Evolutionary conservation across 2,113 vertebrate genomes (phyloP), one percentile per base, ranked within the genome.

Genomic region (Megaleporinus macrocephalus): DNA sequence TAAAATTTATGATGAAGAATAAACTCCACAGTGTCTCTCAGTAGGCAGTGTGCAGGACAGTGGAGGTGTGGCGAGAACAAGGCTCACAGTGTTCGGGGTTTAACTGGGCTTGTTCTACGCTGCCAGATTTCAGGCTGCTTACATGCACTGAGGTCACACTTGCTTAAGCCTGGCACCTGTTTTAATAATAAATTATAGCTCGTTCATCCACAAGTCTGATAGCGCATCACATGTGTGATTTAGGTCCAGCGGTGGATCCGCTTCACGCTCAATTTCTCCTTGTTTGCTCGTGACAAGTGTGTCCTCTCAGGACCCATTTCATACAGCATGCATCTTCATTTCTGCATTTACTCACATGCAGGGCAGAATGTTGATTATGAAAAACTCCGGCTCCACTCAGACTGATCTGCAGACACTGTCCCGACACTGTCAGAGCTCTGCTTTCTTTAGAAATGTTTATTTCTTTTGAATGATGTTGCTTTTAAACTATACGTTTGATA

Each of bases 241-340:
- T 26, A 66, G 65, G 44, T 15, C 36, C n/a, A 30, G 16, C 12
- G 24, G 53, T 11, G 20, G 27, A 18, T 73, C 49, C 22, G 47
- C 72, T 44, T 57, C 61, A 63, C 51, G 73, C 29, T 68, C 47
- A 53, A 68, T 76, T 66, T 57, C 62, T 68, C 89, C 92, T 91
- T 94, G 93, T 90, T 86, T 88, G 92, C 27, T 89, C 91, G 89
- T 94, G 94, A 94, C 92, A 92, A 92, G 94, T 83, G 41, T 55
- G 41, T 16, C 29, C 9, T 59, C n/a, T 3, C 36, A 36, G 36
- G 36, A 36, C 36, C 36, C 36, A 18, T 66, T 18, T 27, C 36
- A 59, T 51, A 78, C 36, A 36, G 72, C 83, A 89, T 88, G 90
- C 83, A 79, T 91, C 79, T 90, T 90, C 86, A 87, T 88, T 88